Conservation (phyloP, 2,888 invertebrate species). For the Mythimna loreyi region DNA sequence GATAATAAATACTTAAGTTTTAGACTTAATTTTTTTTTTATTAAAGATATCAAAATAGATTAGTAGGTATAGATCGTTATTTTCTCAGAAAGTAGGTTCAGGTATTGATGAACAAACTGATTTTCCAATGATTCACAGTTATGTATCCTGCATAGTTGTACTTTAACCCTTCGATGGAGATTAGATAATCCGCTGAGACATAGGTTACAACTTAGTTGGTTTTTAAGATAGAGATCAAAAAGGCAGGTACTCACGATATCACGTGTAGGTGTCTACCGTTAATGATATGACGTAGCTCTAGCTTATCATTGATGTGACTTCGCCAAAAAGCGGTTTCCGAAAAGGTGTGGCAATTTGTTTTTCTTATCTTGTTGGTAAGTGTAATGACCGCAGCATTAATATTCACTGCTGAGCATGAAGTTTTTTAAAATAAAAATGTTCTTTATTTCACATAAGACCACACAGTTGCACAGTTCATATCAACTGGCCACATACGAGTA, state of each 20-base stretch:
- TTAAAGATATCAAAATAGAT: too few species aligned
- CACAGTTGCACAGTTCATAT: background rate
- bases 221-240: conserved; percentile 13
- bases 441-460: too few species aligned
- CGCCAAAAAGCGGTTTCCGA: background rate
- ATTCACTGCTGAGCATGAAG: background rate
- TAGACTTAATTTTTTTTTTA: too few species aligned
- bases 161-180: background rate
- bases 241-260: background rate
- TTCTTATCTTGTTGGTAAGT: background rate
- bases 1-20: too few species aligned
- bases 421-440: too few species aligned
- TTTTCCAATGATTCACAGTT: conserved; percentile 1
- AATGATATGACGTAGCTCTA: background rate
- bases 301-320: background rate
- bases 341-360: background rate
- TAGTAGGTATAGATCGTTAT: too few species aligned
- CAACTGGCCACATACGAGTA: too few species aligned
- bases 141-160: background rate
- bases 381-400: background rate
- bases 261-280: background rate
- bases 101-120: background rate
- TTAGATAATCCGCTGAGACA: conserved; percentile 5
- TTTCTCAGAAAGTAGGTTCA: too few species aligned
- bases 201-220: background rate